Conservation (phyloP, 2,113 vertebrate genomes). For the Tenebrosternarchus preto region DNA sequence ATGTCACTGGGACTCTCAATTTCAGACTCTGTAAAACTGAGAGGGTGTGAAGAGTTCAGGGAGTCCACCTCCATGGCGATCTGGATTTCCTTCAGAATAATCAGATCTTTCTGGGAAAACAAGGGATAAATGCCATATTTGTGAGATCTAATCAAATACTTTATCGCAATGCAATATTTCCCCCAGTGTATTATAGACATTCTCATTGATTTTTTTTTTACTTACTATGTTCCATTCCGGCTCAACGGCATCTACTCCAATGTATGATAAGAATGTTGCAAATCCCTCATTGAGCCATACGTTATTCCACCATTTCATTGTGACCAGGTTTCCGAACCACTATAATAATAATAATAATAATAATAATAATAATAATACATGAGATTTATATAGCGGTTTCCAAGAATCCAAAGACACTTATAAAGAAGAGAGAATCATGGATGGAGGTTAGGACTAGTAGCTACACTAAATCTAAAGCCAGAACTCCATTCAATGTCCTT, state of each 20-base stretch:
- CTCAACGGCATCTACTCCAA: slow-evolving; percentile 69
- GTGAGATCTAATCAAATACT: neutral
- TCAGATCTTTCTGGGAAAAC: slow-evolving; percentile 59
- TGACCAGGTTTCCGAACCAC: slow-evolving; percentile 98
- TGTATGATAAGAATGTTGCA: slow-evolving; percentile 81
- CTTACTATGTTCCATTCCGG: slow-evolving; percentile 77
- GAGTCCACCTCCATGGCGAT: slow-evolving; percentile 63
- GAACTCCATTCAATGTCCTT: neutral
- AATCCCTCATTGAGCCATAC: slow-evolving; percentile 94
- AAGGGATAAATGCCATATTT: neutral
- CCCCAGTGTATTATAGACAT: neutral
- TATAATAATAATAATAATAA: too few relatives aligned
- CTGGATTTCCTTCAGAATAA: slow-evolving; percentile 55
- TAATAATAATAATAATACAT: too few relatives aligned
- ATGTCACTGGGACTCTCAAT: slow-evolving; percentile 59
- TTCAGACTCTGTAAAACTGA: slow-evolving; percentile 43
- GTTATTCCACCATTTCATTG: slow-evolving; percentile 91
- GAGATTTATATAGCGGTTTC: too few relatives aligned
- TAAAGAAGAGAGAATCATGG: neutral
- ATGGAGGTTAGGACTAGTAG: neutral
- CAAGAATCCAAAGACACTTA: too few relatives aligned
- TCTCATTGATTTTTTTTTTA: neutral
- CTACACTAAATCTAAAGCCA: neutral
- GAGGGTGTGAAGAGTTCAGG: slow-evolving; percentile 67
- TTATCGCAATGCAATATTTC: neutral